A percentile compares a stretch with the other conserved stretches of the same genome.
Evolutionary conservation across 1,140 invertebrate species (phyloP).

Genomic region (Tetragnatha versicolor): DNA sequence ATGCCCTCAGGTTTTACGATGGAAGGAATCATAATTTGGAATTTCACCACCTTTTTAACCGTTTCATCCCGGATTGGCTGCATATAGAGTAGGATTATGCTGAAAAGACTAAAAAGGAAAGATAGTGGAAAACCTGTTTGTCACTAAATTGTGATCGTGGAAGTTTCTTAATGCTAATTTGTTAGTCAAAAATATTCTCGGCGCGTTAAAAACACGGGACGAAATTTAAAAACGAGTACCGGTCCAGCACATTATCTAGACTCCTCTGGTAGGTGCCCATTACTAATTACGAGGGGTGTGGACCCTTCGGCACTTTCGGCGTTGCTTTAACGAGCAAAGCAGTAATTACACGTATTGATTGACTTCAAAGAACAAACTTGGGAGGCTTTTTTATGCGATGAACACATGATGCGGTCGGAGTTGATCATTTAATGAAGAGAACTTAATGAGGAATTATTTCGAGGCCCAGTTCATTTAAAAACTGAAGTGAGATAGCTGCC

Average conservation of each 20-base stretch:
- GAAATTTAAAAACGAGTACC: background rate
- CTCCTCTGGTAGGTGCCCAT: background rate
- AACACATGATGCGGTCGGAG: background rate
- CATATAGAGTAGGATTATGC: background rate
- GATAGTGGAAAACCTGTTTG: background rate
- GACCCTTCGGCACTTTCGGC: slow-evolving; percentile 6
- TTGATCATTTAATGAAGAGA: slow-evolving; percentile 4
- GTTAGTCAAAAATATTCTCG: slow-evolving; percentile 4
- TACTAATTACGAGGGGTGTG: slow-evolving; percentile 14
- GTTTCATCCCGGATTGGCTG: background rate
- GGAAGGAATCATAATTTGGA: background rate
- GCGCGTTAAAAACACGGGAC: slow-evolving; percentile 16
- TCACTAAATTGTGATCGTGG: background rate
- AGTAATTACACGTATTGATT: slow-evolving; percentile 29
- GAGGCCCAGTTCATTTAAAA: too few species aligned
- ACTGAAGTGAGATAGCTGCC: too few species aligned
- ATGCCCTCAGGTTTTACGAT: background rate
- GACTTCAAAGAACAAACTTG: slow-evolving; percentile 5
- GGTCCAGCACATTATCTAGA: background rate
- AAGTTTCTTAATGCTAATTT: slow-evolving; percentile 18
- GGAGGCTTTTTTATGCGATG: background rate
- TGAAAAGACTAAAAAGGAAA: background rate
- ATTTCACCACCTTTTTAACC: background rate
- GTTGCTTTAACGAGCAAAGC: slow-evolving; percentile 22
- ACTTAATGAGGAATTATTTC: background rate